Evolutionary conservation across 2,888 invertebrate species (phyloP).

Genomic region (Pocota personata): DNA sequence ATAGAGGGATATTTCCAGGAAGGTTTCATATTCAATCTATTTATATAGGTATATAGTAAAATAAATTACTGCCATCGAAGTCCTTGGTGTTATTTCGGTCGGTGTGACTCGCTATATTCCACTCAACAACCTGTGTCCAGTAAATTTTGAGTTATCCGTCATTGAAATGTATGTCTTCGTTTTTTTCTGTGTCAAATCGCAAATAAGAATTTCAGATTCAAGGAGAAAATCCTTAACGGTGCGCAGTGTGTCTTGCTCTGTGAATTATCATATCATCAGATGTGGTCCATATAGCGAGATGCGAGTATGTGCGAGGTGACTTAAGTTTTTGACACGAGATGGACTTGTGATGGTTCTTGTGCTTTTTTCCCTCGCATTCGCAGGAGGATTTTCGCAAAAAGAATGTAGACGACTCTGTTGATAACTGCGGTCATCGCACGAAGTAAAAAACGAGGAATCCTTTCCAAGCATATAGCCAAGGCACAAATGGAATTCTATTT

Average conservation of each 20-base stretch:
- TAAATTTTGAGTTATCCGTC: not conserved
- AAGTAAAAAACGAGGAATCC: not conserved
- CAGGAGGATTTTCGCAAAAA: not conserved
- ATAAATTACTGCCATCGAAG: not conserved
- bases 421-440: not conserved
- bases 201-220: slow-evolving; percentile 13
- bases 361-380: not conserved
- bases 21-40: not conserved
- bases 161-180: not conserved
- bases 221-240: not conserved
- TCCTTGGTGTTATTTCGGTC: not conserved
- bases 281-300: not conserved
- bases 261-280: slow-evolving; percentile 10
- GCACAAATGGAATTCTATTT: slow-evolving; percentile 20
- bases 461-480: not conserved
- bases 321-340: slow-evolving; percentile 36
- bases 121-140: not conserved
- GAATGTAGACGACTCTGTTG: not conserved
- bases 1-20: not conserved
- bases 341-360: slow-evolving; percentile 9
- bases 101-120: not conserved
- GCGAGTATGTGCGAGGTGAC: not conserved
- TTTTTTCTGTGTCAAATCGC: not conserved
- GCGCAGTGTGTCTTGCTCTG: not conserved
- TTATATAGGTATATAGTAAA: not conserved